A percentile compares a stretch with the other conserved stretches of the same genome.
Conservation (phyloP, 2,113 vertebrate genomes). For the Symphodus melops region DNA sequence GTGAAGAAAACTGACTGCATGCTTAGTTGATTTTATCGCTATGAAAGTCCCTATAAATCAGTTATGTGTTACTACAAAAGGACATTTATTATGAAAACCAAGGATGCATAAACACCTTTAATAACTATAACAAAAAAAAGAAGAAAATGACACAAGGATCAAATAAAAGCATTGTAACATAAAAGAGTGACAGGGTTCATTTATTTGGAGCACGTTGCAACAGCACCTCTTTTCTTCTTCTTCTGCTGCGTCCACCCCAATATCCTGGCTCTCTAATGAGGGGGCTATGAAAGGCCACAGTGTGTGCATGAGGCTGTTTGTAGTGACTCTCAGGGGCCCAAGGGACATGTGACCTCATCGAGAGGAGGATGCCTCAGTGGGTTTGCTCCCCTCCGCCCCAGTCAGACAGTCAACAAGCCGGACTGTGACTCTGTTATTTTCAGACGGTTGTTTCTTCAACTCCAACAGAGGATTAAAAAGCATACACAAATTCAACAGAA, state of each 20-base stretch:
- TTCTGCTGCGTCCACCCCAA: constrained; percentile 40
- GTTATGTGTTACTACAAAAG: neutral
- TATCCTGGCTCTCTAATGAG: constrained; percentile 46
- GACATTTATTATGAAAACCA: neutral
- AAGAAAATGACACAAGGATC: constrained; percentile 10
- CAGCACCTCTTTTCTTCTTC: constrained; percentile 57
- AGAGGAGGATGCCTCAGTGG: constrained; percentile 38
- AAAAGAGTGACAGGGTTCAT: constrained; percentile 11
- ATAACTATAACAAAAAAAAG: neutral
- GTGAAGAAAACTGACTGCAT: constrained; percentile 7
- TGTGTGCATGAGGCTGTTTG: constrained; percentile 43
- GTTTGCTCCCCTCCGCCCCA: constrained; percentile 21
- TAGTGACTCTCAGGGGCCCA: constrained; percentile 35
- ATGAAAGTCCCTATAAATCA: neutral
- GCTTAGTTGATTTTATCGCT: too few species aligned
- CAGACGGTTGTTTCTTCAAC: neutral
- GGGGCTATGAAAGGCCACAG: constrained; percentile 66
- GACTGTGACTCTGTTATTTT: constrained; percentile 40
- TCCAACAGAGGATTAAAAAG: constrained; percentile 21
- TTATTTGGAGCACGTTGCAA: constrained; percentile 19
- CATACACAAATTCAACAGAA: neutral
- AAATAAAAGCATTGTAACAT: constrained; percentile 7
- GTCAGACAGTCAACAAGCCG: constrained; percentile 40
- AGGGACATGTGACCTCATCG: constrained; percentile 43
- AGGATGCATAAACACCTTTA: neutral